Base-by-base conservation (phyloP, 1,140 invertebrate genomes). In the Atta cephalotes region DNA sequence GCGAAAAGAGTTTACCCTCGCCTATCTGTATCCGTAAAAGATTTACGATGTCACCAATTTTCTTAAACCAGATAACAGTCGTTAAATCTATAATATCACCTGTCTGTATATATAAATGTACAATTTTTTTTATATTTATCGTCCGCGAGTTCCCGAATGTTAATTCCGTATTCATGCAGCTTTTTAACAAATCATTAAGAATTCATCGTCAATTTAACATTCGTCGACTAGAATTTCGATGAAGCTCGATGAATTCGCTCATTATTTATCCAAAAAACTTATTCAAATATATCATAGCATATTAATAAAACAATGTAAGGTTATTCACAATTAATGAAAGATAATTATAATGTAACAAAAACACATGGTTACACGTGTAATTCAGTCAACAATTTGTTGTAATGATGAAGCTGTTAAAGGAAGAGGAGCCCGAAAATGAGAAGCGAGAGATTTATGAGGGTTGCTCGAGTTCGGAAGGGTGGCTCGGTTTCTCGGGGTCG, bases 1-100 rank as follows among this genome's bases (percentile, higher is more conserved):
- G 65, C 31, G 60, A 66, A 25, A 39, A 35, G 25, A 56, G 53
- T 18, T 10, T 31, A 2, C 14, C 4, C 28, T 45, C 77, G 28
- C 31, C 35, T 74, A 56, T 62, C 56, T 39, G 16, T 56, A 18
- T 82, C 25, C 25, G 80, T 82, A 62, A 84, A 74, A 76, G 58
- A 84, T 84, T 76, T 84, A 84, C 80, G 70, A 84, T 76, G 56
- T 74, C 80, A 12, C 25, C 80, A 76, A 76, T 9, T 84, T 74
- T 82, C 80, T 49, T 82, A 58, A 71, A 74, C n/a, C 80, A 35
- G 39, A 51, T 62, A 84, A 76, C 39, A 39, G 12, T 39, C 18
- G 14, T 60, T 82, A 62, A 82, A 82, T 74, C 25, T 74, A 18
- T 49, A 82, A 82, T 49, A 53, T n/a, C 31, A 53, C 9, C 39